Evolutionary conservation across 53 echinoderm and acorn worm genomes (phyloP).

Genomic region (Antedon mediterranea): DNA sequence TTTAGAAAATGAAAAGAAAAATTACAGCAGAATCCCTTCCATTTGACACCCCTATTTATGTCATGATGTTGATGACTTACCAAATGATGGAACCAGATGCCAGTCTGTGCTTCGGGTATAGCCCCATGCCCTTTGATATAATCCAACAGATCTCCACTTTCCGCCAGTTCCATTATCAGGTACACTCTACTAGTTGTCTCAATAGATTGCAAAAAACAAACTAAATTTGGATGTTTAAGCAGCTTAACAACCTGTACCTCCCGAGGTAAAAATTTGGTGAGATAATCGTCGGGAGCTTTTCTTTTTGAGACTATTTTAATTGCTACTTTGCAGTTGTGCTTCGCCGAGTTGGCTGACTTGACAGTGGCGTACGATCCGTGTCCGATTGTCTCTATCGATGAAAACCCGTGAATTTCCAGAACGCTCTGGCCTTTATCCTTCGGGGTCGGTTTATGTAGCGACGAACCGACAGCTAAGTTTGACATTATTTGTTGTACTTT

Average conservation of each 20-base stretch:
- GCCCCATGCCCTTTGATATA: slow-evolving; percentile 82
- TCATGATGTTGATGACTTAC: no score
- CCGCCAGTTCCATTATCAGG: slow-evolving; percentile 93
- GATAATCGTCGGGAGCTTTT: slow-evolving; percentile 92
- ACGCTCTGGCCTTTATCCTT: slow-evolving; percentile 36
- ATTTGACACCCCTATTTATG: no score
- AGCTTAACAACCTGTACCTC: slow-evolving; percentile 88
- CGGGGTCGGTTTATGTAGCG: not conserved
- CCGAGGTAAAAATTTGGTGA: slow-evolving; percentile 81
- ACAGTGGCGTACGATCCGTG: slow-evolving; percentile 91
- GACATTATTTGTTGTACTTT: not conserved
- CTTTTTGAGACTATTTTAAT: slow-evolving; percentile 94
- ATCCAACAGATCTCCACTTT: slow-evolving; percentile 79
- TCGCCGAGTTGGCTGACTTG: slow-evolving; percentile 56
- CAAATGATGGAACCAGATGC: slow-evolving; percentile 81
- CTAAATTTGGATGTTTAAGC: slow-evolving; percentile 78
- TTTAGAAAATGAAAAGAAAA: no score
- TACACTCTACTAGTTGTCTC: slow-evolving; percentile 97
- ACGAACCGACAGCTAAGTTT: not conserved
- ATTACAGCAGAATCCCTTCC: no score
- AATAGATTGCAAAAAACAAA: slow-evolving; percentile 92
- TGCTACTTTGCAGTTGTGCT: slow-evolving; percentile 80
- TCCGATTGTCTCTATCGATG: slow-evolving; percentile 48
- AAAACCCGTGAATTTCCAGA: slow-evolving; percentile 75
- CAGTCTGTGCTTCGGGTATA: slow-evolving; percentile 58